Conservation (phyloP, 2,113 vertebrate genomes). For the Hiodon tergisus region DNA sequence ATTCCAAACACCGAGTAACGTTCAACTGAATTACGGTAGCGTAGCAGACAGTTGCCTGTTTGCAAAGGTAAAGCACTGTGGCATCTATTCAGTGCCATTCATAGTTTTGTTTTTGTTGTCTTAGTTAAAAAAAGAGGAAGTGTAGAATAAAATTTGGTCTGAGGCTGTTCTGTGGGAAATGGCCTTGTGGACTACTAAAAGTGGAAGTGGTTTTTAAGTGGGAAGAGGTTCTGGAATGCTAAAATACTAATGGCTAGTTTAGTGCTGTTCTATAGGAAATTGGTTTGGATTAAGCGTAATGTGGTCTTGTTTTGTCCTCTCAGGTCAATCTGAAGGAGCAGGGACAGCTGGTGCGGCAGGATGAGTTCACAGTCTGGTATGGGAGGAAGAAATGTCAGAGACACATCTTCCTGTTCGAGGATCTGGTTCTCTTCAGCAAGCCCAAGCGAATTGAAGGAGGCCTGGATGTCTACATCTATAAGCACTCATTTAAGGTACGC, state of each 20-base stretch:
- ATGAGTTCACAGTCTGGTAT: conserved; percentile 70
- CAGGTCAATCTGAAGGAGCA: conserved; percentile 85
- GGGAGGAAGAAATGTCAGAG: conserved; percentile 72
- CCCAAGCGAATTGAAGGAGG: conserved; percentile 71
- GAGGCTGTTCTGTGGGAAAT: too few species aligned
- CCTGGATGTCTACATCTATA: conserved; percentile 72
- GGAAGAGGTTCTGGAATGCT: neutral
- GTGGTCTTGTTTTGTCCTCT: neutral
- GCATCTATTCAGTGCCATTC: too few species aligned
- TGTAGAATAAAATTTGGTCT: too few species aligned
- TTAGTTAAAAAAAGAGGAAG: too few species aligned
- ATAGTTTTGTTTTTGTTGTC: too few species aligned
- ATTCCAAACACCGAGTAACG: too few species aligned
- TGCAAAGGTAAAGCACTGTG: neutral
- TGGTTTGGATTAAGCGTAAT: neutral
- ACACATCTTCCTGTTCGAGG: conserved; percentile 79
- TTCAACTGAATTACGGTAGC: neutral
- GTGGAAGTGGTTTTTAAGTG: neutral
- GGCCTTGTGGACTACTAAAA: too few species aligned
- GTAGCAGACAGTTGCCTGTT: neutral
- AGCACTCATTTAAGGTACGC: conserved; percentile 76
- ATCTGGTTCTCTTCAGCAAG: conserved; percentile 82
- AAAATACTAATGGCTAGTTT: neutral
- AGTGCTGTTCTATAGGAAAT: neutral
- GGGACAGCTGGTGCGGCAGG: conserved; percentile 77